A percentile compares a stretch with the other conserved stretches of the same genome.
These are phyloP conservation scores for Sparus aurata DNA, from an alignment of 2,797 vertebrate genomes.

Conservation along the genomic window DNA sequence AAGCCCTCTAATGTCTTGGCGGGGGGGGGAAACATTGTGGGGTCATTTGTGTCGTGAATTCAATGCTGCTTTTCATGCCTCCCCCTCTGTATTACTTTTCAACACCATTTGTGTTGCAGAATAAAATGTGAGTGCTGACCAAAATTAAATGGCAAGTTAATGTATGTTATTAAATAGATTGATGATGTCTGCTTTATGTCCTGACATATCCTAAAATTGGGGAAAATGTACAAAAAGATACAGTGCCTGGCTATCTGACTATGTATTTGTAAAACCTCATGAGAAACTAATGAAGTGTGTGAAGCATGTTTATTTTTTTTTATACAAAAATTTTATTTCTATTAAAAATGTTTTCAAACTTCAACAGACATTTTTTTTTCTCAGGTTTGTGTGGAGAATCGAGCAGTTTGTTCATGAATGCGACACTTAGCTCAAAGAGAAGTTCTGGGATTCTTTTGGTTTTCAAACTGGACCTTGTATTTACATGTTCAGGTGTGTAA, in stretches of 20 bases:
- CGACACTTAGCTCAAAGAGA: neutral
- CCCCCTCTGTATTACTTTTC: conserved; percentile 81
- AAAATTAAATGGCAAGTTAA: conserved; percentile 94
- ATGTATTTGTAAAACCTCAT: conserved; percentile 91
- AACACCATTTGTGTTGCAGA: conserved; percentile 89
- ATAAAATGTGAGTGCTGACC: conserved; percentile 94
- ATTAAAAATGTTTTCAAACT: conserved; percentile 97
- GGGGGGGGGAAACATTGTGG: conserved; percentile 77
- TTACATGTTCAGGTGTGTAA: too few relatives aligned
- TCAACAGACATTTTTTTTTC: conserved; percentile 24
- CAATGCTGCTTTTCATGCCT: conserved; percentile 79
- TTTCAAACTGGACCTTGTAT: too few relatives aligned
- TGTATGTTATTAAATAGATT: conserved; percentile 94
- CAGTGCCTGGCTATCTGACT: conserved; percentile 98
- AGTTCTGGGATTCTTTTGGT: too few relatives aligned
- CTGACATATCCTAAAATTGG: conserved; percentile 89
- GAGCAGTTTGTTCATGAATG: neutral
- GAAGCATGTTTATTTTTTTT: conserved; percentile 98
- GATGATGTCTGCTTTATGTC: conserved; percentile 94
- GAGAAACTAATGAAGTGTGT: conserved; percentile 90
- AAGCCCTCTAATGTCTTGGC: conserved; percentile 74
- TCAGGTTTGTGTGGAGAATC: conserved; percentile 21
- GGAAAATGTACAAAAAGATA: conserved; percentile 86
- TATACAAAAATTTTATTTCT: conserved; percentile 95
- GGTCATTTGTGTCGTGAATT: conserved; percentile 89